Percentiles rank a stretch among this genome's conserved stretches.
These are phyloP conservation scores for Agrotis ipsilon DNA, from an alignment of 2,888 invertebrate species.

Conservation along the genomic window DNA sequence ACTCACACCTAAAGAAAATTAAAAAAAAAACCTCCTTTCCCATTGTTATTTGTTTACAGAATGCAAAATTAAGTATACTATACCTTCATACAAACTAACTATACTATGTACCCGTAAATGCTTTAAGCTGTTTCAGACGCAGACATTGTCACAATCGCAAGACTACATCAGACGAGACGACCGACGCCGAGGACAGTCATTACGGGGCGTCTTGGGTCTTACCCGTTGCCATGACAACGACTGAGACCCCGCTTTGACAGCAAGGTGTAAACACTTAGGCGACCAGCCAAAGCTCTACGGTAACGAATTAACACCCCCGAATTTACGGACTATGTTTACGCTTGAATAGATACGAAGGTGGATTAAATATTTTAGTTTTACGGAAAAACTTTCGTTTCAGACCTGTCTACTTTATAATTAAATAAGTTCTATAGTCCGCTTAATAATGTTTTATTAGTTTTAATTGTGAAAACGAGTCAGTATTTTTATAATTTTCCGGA, in stretches of 20 bases:
- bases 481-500: too few relatives aligned
- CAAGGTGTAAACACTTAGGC: constrained; percentile 5
- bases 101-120: background rate
- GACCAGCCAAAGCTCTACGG: background rate
- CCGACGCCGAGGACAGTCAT: constrained; percentile 9
- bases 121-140: background rate
- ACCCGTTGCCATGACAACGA: constrained; percentile 26
- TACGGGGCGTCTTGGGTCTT: constrained; percentile 4
- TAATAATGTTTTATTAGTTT: too few relatives aligned
- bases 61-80: too few relatives aligned
- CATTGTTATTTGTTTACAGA: background rate
- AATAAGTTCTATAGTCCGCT: too few relatives aligned
- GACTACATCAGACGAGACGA: constrained; percentile 4
- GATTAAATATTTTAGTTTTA: background rate
- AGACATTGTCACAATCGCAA: constrained; percentile 7
- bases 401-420: too few relatives aligned
- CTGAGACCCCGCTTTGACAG: constrained; percentile 5
- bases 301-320: background rate
- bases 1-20: too few relatives aligned
- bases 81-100: too few relatives aligned
- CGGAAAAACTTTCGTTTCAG: background rate
- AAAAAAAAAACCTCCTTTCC: too few relatives aligned
- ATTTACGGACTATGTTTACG: background rate
- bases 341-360: background rate
- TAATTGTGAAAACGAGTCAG: too few relatives aligned